Conservation (phyloP, 2,888 invertebrate genomes). For the Colostygia pectinataria region DNA sequence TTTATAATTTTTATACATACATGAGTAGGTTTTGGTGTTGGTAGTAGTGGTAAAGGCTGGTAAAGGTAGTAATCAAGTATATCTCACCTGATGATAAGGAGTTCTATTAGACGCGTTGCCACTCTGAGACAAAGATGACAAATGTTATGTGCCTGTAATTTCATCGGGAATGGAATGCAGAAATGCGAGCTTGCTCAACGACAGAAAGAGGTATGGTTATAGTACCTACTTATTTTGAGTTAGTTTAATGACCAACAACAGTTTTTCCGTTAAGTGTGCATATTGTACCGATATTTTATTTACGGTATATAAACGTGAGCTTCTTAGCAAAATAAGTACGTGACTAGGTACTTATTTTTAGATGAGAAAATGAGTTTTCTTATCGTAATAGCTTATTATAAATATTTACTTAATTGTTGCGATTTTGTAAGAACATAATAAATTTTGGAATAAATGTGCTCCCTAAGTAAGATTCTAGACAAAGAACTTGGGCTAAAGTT, state of each 20-base stretch:
- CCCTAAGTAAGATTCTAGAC: conserved; percentile 3
- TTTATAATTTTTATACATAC: too few relatives aligned
- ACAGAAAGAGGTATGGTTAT: too few relatives aligned
- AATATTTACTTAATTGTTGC: conserved; percentile 18
- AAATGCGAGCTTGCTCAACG: too few relatives aligned
- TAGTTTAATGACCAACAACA: too few relatives aligned
- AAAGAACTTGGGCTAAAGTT: neutral
- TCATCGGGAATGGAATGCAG: conserved; percentile 1
- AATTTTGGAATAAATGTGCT: conserved; percentile 13
- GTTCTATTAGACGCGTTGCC: too few relatives aligned
- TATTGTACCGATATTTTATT: conserved; percentile 29
- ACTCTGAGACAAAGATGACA: too few relatives aligned
- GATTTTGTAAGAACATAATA: conserved; percentile 16
- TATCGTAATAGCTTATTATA: conserved; percentile 28
- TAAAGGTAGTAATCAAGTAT: too few relatives aligned
- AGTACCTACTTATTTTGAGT: too few relatives aligned
- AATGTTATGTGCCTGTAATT: too few relatives aligned
- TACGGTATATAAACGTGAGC: conserved; percentile 27
- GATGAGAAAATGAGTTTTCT: conserved; percentile 30
- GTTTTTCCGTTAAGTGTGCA: conserved; percentile 5
- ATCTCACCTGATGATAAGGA: too few relatives aligned
- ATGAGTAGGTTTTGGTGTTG: too few relatives aligned
- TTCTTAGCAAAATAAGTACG: conserved; percentile 29
- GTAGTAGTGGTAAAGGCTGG: too few relatives aligned
- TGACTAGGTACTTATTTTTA: conserved; percentile 26